Evolutionary conservation across 37 sponge, comb jelly and placozoan genomes (phyloP).

Genomic region (Haliclona indistincta): DNA sequence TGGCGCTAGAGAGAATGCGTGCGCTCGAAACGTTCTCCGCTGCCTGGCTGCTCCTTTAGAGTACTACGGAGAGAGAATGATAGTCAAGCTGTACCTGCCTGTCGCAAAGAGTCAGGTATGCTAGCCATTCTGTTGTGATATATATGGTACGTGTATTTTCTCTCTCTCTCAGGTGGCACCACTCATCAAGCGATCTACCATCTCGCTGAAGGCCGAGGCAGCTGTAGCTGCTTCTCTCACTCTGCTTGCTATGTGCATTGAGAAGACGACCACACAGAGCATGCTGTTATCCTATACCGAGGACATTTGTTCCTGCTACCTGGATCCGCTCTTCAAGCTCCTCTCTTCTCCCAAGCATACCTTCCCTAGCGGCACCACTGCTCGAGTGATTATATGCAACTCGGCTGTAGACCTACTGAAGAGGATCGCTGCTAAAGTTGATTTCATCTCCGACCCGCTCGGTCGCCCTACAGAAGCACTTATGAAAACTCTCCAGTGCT

Average conservation of each 20-base stretch:
- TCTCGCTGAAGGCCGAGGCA: slow-evolving; percentile 53
- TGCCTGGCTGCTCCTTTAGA: slow-evolving; percentile 32
- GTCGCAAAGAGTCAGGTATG: slow-evolving; percentile 65
- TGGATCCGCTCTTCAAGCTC: slow-evolving; percentile 70
- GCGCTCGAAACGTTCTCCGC: slow-evolving; percentile 15
- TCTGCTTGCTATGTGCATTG: slow-evolving; percentile 28
- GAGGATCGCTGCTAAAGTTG: slow-evolving; percentile 18
- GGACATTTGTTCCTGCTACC: slow-evolving; percentile 41
- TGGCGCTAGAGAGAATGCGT: slow-evolving; percentile 13
- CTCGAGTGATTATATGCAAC: slow-evolving; percentile 57
- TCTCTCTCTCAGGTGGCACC: slow-evolving; percentile 18
- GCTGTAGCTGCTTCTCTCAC: slow-evolving; percentile 62
- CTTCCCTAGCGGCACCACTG: slow-evolving; percentile 67
- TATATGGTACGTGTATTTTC: neutral
- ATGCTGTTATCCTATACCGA: neutral
- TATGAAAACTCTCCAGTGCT: slow-evolving; percentile 28
- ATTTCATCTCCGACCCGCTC: neutral
- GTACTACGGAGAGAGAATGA: slow-evolving; percentile 49
- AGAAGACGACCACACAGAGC: neutral
- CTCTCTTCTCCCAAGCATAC: slow-evolving; percentile 58
- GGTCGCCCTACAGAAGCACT: slow-evolving; percentile 45
- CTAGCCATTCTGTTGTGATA: too few relatives aligned
- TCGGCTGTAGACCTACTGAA: slow-evolving; percentile 51
- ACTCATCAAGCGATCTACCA: slow-evolving; percentile 26
- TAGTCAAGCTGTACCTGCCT: slow-evolving; percentile 57